Evolutionary conservation across 2,888 invertebrate species (phyloP).

Genomic region (Siphlonurus alternatus): DNA sequence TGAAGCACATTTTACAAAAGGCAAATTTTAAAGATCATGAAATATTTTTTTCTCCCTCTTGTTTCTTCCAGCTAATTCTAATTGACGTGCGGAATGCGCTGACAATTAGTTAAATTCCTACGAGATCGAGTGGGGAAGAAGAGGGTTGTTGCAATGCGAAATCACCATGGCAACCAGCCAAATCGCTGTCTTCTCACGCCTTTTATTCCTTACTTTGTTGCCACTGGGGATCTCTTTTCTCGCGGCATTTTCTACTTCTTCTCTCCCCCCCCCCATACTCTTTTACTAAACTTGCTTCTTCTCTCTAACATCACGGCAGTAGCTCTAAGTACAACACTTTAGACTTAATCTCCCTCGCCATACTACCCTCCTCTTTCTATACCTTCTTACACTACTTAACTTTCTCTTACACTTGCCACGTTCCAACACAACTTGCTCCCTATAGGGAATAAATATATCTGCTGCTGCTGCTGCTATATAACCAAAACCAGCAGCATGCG

Average conservation of each 20-base stretch:
- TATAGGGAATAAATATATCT: too few species aligned
- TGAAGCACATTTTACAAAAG: too few species aligned
- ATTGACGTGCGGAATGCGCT: not conserved
- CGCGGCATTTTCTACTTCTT: too few species aligned
- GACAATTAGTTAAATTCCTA: not conserved
- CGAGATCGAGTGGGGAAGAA: not conserved
- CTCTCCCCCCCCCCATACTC: too few species aligned
- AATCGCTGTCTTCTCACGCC: not conserved
- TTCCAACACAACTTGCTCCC: too few species aligned
- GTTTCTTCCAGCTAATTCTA: not conserved
- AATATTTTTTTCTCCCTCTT: not conserved
- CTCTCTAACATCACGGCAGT: too few species aligned
- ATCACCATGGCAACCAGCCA: not conserved
- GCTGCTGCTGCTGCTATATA: too few species aligned
- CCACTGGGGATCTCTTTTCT: not conserved
- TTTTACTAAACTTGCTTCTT: too few species aligned
- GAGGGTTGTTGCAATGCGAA: not conserved
- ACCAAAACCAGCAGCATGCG: too few species aligned
- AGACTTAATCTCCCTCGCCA: not conserved
- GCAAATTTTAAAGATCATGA: not conserved
- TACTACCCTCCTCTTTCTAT: too few species aligned
- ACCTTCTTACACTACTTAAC: too few species aligned
- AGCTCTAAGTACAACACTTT: not conserved
- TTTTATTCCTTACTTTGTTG: not conserved
- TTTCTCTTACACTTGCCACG: too few species aligned